These are phyloP conservation scores for Drosophila auraria DNA, from an alignment of 1,140 invertebrate species.

Conservation along the genomic window DNA sequence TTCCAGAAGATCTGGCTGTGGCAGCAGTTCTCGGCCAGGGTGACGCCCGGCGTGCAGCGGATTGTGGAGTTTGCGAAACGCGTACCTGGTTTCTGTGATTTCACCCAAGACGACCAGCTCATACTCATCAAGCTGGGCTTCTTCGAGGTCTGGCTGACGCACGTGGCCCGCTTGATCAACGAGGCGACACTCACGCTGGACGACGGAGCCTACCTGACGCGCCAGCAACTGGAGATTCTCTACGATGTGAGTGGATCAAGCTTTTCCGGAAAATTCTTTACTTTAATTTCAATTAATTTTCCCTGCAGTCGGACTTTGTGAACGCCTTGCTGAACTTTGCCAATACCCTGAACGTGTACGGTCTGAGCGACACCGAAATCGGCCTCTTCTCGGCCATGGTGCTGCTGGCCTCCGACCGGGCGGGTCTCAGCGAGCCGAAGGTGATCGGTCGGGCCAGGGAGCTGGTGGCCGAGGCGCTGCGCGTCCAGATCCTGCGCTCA, in stretches of 20 bases:
- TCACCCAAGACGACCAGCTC: conserved; percentile 96
- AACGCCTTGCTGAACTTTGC: conserved; percentile 92
- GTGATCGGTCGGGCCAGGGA: conserved; percentile 93
- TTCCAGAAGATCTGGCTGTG: conserved; percentile 90
- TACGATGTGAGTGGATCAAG: conserved; percentile 93
- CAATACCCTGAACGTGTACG: conserved; percentile 90
- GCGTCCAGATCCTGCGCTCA: conserved; percentile 81
- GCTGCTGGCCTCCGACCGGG: conserved; percentile 92
- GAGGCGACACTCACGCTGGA: conserved; percentile 95
- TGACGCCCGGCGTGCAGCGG: conserved; percentile 94
- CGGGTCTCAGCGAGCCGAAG: conserved; percentile 93
- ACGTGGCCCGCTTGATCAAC: conserved; percentile 93
- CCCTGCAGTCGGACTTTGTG: conserved; percentile 89
- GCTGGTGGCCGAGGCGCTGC: conserved; percentile 91
- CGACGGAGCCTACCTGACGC: conserved; percentile 94
- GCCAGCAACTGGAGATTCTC: conserved; percentile 94
- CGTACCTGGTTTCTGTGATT: conserved; percentile 94
- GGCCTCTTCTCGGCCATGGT: conserved; percentile 95
- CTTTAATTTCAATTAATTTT: conserved; percentile 28
- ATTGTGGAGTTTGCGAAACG: conserved; percentile 97
- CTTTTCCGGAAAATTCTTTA: not conserved
- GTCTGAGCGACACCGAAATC: conserved; percentile 95
- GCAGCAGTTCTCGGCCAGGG: conserved; percentile 91
- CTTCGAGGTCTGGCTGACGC: conserved; percentile 97
- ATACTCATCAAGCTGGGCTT: conserved; percentile 98